Evolutionary conservation across 2,113 vertebrate species (phyloP).

Genomic region (Petrocephalus microphthalmus): DNA sequence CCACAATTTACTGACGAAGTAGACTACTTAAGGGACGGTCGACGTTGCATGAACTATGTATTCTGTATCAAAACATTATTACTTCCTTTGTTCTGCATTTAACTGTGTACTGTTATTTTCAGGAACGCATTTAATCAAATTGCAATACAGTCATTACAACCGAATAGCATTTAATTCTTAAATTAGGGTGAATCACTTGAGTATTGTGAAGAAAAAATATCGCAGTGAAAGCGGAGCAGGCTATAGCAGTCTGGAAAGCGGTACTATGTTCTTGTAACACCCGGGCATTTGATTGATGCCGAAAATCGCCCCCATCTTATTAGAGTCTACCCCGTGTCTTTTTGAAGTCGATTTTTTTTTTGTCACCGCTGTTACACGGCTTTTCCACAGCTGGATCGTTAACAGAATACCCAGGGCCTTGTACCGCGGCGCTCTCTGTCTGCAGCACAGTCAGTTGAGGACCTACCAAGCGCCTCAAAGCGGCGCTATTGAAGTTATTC

Average conservation of each 20-base stretch:
- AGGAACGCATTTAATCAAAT: background rate
- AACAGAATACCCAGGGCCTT: background rate
- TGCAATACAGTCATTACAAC: background rate
- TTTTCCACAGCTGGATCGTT: background rate
- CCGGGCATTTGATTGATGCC: background rate
- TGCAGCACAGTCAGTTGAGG: background rate
- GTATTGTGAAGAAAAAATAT: background rate
- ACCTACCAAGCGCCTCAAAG: slow-evolving; percentile 6
- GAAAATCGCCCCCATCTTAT: background rate
- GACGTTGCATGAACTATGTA: background rate
- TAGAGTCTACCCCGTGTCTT: background rate
- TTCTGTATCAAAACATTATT: background rate
- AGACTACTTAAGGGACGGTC: background rate
- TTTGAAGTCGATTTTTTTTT: background rate
- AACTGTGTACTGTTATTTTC: background rate
- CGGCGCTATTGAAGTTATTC: background rate
- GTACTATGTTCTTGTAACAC: background rate
- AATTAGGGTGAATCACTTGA: background rate
- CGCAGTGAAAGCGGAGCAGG: background rate
- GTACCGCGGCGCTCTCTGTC: background rate
- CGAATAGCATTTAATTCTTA: background rate
- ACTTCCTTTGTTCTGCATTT: background rate
- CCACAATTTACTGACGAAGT: background rate
- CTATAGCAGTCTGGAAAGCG: background rate
- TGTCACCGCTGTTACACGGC: background rate